These are phyloP conservation scores for Eidolon helvum DNA, from an alignment of 2,113 vertebrate species.

Conservation along the genomic window DNA sequence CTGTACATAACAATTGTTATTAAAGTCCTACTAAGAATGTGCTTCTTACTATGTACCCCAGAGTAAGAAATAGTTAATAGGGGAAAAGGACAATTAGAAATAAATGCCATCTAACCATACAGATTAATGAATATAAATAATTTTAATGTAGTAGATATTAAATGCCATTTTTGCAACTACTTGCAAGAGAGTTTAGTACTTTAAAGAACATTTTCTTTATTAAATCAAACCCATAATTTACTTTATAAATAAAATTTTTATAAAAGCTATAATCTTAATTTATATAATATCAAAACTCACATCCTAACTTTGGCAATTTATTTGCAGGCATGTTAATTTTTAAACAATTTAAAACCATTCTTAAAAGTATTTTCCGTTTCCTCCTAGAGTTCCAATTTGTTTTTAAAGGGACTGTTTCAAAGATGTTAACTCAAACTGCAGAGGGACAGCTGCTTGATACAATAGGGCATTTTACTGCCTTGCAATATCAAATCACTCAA, in stretches of 20 bases:
- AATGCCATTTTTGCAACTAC: slow-evolving; percentile 60
- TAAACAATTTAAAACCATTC: slow-evolving; percentile 64
- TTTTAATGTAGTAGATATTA: slow-evolving; percentile 43
- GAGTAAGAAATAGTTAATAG: background rate
- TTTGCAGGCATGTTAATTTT: slow-evolving; percentile 63
- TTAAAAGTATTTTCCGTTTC: slow-evolving; percentile 54
- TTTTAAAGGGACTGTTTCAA: slow-evolving; percentile 55
- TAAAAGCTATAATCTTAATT: slow-evolving; percentile 64
- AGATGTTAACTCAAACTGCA: slow-evolving; percentile 51
- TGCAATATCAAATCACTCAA: slow-evolving; percentile 32
- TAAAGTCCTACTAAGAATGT: slow-evolving; percentile 21
- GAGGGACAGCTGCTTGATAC: slow-evolving; percentile 60
- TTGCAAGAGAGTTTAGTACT: slow-evolving; percentile 49
- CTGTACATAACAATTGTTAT: background rate
- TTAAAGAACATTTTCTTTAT: slow-evolving; percentile 64
- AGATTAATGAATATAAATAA: slow-evolving; percentile 56
- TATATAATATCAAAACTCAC: slow-evolving; percentile 39
- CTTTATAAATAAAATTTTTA: slow-evolving; percentile 62
- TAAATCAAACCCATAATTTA: slow-evolving; percentile 59
- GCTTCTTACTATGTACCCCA: background rate
- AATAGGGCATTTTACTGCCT: slow-evolving; percentile 48
- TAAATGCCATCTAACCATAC: slow-evolving; percentile 48
- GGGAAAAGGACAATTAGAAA: background rate
- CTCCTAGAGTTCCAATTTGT: slow-evolving; percentile 30
- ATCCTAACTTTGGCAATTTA: slow-evolving; percentile 57